A percentile compares a stretch with the other conserved stretches of the same genome.
These are phyloP conservation scores for Pachycephala philippinensis DNA, from an alignment of 2,113 vertebrate species.

Conservation along the genomic window DNA sequence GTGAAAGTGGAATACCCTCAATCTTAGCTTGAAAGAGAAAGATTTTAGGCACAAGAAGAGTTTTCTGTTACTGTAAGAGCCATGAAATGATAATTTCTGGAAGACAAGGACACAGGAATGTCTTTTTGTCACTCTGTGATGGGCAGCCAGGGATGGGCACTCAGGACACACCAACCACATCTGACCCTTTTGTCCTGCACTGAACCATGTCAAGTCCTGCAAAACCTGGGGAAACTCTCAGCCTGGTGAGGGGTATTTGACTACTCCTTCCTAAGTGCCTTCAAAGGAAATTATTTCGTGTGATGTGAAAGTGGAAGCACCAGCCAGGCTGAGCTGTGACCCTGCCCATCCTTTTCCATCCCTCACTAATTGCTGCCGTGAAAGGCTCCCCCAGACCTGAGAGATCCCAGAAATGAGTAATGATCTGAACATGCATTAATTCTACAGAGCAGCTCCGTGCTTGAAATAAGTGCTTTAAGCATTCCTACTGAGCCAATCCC, in stretches of 20 bases:
- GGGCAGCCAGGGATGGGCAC: neutral
- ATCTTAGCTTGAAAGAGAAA: neutral
- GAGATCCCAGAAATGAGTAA: neutral
- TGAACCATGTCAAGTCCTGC: neutral
- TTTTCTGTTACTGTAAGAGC: neutral
- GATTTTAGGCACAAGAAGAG: neutral
- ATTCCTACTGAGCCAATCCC: neutral
- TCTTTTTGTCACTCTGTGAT: neutral
- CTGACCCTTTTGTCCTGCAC: neutral
- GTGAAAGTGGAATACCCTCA: neutral
- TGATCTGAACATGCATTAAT: neutral
- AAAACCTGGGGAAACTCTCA: neutral
- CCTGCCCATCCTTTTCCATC: neutral
- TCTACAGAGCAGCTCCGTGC: neutral
- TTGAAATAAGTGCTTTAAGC: neutral
- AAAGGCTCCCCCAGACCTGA: neutral
- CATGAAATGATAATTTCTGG: neutral
- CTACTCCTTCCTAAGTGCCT: neutral
- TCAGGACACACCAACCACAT: too few species aligned
- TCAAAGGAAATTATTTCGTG: neutral
- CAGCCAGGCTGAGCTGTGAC: neutral
- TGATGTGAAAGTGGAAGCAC: neutral
- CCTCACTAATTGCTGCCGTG: neutral
- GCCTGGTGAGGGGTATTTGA: neutral
- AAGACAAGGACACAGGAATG: rapidly evolving